A percentile compares a stretch with the other conserved stretches of the same genome.
phyloP scores from a whole-genome alignment of 2,797 vertebrate species.

The Rhyacichthys aspro region DNA sequence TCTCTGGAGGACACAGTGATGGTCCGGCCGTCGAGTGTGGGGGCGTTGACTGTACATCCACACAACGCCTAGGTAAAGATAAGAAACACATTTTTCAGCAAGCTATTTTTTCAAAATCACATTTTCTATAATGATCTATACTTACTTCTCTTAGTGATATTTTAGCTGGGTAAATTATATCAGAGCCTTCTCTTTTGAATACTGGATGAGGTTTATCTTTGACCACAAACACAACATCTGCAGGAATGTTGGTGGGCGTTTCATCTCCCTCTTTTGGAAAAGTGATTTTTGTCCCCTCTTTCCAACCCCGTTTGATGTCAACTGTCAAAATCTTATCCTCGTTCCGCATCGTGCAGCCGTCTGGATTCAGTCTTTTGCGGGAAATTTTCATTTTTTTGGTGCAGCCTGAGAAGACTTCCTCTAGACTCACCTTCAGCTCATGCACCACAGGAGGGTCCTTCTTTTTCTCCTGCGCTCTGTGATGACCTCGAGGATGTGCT shows the following conservation, averaged over 20 bases:
- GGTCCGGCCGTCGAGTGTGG: conserved; percentile 89
- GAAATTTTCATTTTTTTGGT: conserved; percentile 98
- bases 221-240: conserved; percentile 97
- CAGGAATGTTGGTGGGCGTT: conserved; percentile 92
- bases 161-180: conserved; percentile 88
- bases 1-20: conserved; percentile 89
- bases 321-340: conserved; percentile 98
- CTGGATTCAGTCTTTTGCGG: conserved; percentile 92
- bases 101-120: background rate
- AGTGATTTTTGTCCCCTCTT: conserved; percentile 98
- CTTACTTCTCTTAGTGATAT: conserved; percentile 92
- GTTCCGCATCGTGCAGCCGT: conserved; percentile 87
- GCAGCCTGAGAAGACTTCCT: conserved; percentile 94
- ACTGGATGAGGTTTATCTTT: conserved; percentile 94
- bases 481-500: conserved; percentile 51
- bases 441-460: conserved; percentile 95
- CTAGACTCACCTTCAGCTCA: conserved; percentile 94
- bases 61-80: conserved; percentile 84
- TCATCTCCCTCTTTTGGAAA: conserved; percentile 97
- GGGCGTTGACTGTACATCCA: conserved; percentile 87
- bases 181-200: conserved; percentile 93
- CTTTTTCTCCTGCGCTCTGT: conserved; percentile 80
- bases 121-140: conserved; percentile 2
- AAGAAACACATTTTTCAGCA: background rate
- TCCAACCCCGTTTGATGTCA: conserved; percentile 97